Evolutionary conservation across 2,888 invertebrate species (phyloP), one percentile per base, ranked within the genome.

Genomic region (Limnephilus lunatus): DNA sequence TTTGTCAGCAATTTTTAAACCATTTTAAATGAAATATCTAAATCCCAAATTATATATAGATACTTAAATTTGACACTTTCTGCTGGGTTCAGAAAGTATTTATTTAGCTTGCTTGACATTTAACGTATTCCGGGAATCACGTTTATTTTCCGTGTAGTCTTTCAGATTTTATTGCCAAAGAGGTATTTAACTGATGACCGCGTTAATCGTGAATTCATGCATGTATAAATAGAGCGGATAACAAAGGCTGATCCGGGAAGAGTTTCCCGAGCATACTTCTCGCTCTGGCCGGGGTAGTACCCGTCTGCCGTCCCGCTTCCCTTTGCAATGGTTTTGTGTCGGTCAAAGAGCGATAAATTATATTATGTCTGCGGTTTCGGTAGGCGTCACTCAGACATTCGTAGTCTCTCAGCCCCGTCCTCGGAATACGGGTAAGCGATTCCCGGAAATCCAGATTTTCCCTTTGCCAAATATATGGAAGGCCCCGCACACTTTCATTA

Each of bases 321-420:
- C 19, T 48, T 15, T 12, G 44, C 81, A 90, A 53, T 35, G 83
- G 83, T 85, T 90, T 39, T 11, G 48, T 53, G 82, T 90, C 83
- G 90, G 90, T 83, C 90, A 90, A 90, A 90, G 83, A 83, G 90
- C 90, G 82, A 90, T 90, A 90, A 90, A 90, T 90, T 90, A 90
- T 44, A 85, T 89, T 89, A 89, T 81, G 89, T 89, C 81, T 81
- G 89, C 81, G 48, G 81, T 90, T 83, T 83, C 85, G 19, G 48
- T 90, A 90, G 82, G 90, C 90, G 90, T 85, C 83, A 90, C 35
- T 82, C 83, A 35, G 86, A 86, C 86, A 86, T 86, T 39, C 44
- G n/a, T n/a, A 86, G 68, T 68, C 68, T 68, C 68, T 68, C 68
- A 68, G 68, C n/a, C 68, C 35, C 44, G 86, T 48, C 86, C 39